Conservation (phyloP, 1,140 invertebrate species). For the Halictus rubicundus region DNA sequence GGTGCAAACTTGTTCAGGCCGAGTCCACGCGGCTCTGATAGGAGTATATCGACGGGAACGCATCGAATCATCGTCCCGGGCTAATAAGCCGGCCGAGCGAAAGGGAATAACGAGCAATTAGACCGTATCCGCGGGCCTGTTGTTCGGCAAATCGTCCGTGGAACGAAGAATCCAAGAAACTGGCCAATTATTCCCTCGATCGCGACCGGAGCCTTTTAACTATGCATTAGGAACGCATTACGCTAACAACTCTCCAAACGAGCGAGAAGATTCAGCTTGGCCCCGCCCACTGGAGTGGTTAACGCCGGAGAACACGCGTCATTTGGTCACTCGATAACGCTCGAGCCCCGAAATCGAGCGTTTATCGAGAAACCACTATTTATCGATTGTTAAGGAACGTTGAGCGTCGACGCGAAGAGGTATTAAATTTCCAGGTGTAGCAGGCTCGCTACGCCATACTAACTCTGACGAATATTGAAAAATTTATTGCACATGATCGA, state of each 20-base stretch:
- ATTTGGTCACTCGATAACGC: too few species aligned
- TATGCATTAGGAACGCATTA: too few species aligned
- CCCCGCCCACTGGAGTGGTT: too few species aligned
- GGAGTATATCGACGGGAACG: not conserved
- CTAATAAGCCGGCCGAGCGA: constrained; percentile 6
- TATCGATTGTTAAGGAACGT: not conserved
- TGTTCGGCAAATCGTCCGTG: not conserved
- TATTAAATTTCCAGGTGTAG: not conserved
- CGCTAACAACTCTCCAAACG: too few species aligned
- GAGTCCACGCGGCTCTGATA: too few species aligned
- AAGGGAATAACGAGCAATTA: constrained; percentile 29
- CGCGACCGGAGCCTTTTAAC: not conserved
- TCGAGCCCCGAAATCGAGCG: too few species aligned
- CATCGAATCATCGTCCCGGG: not conserved
- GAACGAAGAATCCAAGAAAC: not conserved
- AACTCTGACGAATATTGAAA: too few species aligned
- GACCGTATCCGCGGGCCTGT: not conserved
- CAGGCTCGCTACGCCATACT: too few species aligned
- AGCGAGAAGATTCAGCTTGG: too few species aligned
- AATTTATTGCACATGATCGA: too few species aligned
- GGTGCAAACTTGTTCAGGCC: not conserved
- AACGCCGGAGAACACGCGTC: too few species aligned
- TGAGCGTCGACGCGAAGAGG: not conserved
- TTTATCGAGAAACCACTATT: too few species aligned
- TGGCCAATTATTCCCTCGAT: not conserved